Evolutionary conservation across 2,113 vertebrate species (phyloP).

Genomic region (Andinoacara biseriatus): DNA sequence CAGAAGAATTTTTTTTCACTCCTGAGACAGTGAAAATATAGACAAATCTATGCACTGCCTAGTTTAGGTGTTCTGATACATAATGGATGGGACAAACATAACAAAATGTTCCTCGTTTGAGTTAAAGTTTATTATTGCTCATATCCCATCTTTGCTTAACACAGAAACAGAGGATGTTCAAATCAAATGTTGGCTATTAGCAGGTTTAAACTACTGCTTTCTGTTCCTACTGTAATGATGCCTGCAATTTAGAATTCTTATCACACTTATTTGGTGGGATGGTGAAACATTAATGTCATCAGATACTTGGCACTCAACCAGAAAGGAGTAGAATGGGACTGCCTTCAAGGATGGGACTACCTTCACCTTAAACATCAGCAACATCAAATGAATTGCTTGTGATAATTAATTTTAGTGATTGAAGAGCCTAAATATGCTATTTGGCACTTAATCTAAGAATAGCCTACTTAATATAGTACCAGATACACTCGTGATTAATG

Average conservation of each 20-base stretch:
- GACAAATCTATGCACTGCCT: not conserved
- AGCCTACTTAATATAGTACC: not conserved
- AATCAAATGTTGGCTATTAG: not conserved
- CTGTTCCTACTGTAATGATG: not conserved
- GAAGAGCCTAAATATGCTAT: not conserved
- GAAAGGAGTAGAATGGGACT: not conserved
- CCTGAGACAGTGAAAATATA: not conserved
- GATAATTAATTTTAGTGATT: not conserved
- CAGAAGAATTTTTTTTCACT: not conserved
- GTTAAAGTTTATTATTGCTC: not conserved
- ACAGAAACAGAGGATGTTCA: not conserved
- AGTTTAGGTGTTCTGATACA: not conserved
- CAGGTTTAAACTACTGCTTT: not conserved
- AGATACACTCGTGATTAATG: not conserved
- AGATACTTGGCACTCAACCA: slow-evolving; percentile 1
- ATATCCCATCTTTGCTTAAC: not conserved
- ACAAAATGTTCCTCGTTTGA: not conserved
- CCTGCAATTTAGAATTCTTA: not conserved
- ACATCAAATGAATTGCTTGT: not conserved
- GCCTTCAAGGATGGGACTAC: not conserved
- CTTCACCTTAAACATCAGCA: slow-evolving; percentile 4
- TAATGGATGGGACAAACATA: not conserved
- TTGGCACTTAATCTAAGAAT: not conserved
- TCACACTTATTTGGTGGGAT: not conserved
- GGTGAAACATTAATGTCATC: not conserved